phyloP scores from a whole-genome alignment of 2,113 vertebrate species.

The Elephas maximus region DNA sequence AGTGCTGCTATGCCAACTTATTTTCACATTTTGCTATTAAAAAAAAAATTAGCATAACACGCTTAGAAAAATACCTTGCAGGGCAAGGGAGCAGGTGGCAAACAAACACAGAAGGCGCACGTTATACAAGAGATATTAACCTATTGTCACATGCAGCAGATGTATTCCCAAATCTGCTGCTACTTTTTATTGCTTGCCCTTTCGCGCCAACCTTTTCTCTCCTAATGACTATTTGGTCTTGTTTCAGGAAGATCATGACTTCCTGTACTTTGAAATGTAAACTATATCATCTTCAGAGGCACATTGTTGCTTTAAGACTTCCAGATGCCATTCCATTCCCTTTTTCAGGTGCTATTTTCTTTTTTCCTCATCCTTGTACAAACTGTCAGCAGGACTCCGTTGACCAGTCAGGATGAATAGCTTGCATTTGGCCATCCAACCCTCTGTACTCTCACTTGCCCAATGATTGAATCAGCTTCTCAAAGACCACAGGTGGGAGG shows the following conservation, averaged over 20 bases:
- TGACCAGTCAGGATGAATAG: background rate
- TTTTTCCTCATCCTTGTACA: background rate
- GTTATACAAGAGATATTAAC: background rate
- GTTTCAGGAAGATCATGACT: background rate
- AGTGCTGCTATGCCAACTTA: too few species aligned
- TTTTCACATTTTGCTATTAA: too few species aligned
- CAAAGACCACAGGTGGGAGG: background rate
- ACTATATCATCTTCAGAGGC: background rate
- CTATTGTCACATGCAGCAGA: background rate
- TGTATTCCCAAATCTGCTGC: background rate
- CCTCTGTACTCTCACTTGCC: background rate
- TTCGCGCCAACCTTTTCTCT: background rate
- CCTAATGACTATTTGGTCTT: background rate
- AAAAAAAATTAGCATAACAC: too few species aligned
- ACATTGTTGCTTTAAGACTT: background rate
- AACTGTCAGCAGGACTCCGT: background rate
- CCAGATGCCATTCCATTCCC: background rate
- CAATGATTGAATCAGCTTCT: background rate
- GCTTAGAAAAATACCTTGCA: too few species aligned
- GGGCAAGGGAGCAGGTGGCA: too few species aligned
- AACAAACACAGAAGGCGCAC: too few species aligned
- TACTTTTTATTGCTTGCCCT: background rate
- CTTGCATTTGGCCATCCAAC: background rate
- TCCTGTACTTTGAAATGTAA: background rate
- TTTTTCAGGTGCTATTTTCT: background rate